A percentile compares a stretch with the other conserved stretches of the same genome.
These are phyloP conservation scores for Chrysina gloriosa DNA, from an alignment of 2,888 invertebrate species.

Conservation along the genomic window DNA sequence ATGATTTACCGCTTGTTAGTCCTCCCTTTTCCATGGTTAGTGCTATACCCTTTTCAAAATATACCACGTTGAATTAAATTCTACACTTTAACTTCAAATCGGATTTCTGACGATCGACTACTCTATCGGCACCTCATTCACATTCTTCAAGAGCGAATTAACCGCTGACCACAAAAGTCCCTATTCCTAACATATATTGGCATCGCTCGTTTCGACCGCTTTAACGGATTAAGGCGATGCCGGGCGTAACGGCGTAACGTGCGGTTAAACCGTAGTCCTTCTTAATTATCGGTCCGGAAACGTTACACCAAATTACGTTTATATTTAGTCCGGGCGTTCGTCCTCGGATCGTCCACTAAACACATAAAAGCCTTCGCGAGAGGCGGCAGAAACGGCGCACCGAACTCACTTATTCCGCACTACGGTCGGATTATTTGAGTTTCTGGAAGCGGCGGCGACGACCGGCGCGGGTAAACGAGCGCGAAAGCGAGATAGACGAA, in stretches of 20 bases:
- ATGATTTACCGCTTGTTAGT: too few relatives aligned
- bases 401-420: background rate
- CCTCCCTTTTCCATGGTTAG: too few relatives aligned
- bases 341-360: conserved; percentile 4
- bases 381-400: background rate
- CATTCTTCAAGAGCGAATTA: too few relatives aligned
- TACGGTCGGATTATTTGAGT: conserved; percentile 29
- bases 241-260: conserved; percentile 37
- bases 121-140: too few relatives aligned
- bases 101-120: too few relatives aligned
- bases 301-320: conserved; percentile 40
- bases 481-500: background rate
- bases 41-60: too few relatives aligned
- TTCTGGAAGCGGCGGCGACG: background rate
- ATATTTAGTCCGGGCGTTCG: conserved; percentile 1
- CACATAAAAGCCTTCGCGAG: conserved; percentile 26
- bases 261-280: conserved; percentile 46
- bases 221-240: conserved; percentile 46
- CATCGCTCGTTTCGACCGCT: conserved; percentile 51
- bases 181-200: too few relatives aligned
- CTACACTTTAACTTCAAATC: too few relatives aligned
- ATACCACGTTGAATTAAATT: too few relatives aligned
- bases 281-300: conserved; percentile 47
- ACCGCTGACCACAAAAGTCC: too few relatives aligned
- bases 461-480: background rate